Conservation (phyloP, 2,888 invertebrate genomes). For the Chrysopilus asiliformis region DNA sequence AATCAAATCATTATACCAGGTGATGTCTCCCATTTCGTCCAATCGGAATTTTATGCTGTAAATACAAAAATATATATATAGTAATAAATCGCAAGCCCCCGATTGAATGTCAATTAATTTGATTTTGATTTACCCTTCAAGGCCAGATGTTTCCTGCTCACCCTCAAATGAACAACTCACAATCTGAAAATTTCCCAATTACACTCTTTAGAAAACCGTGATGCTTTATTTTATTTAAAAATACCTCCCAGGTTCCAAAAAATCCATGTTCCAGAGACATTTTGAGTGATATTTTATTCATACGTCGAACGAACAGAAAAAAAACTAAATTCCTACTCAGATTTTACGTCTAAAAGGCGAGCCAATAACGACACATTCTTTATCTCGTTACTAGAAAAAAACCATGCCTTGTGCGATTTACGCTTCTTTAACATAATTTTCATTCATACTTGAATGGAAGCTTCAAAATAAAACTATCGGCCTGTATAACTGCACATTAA, state of each 20-base stretch:
- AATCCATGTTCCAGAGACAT: constrained; percentile 36
- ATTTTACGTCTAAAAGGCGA: no score
- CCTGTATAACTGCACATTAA: no score
- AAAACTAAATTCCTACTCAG: no score
- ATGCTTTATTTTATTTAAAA: background rate
- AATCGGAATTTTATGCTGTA: constrained; percentile 36
- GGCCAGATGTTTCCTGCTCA: constrained; percentile 26
- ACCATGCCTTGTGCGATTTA: no score
- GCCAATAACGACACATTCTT: no score
- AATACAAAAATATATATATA: constrained; percentile 9
- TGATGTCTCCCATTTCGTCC: constrained; percentile 49
- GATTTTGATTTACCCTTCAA: constrained; percentile 25
- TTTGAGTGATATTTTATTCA: no score
- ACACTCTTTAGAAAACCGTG: background rate
- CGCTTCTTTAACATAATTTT: no score
- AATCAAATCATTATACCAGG: constrained; percentile 42
- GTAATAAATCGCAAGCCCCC: constrained; percentile 5
- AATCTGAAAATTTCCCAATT: constrained; percentile 18
- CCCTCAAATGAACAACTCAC: constrained; percentile 28
- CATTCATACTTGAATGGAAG: no score
- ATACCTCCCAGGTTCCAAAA: constrained; percentile 43
- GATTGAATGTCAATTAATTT: background rate
- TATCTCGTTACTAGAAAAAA: no score
- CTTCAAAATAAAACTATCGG: no score
- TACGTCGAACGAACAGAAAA: no score